Evolutionary conservation across 2,113 vertebrate genomes (phyloP), one percentile per base, ranked within the genome.

Genomic region (Hippocampus abdominalis): DNA sequence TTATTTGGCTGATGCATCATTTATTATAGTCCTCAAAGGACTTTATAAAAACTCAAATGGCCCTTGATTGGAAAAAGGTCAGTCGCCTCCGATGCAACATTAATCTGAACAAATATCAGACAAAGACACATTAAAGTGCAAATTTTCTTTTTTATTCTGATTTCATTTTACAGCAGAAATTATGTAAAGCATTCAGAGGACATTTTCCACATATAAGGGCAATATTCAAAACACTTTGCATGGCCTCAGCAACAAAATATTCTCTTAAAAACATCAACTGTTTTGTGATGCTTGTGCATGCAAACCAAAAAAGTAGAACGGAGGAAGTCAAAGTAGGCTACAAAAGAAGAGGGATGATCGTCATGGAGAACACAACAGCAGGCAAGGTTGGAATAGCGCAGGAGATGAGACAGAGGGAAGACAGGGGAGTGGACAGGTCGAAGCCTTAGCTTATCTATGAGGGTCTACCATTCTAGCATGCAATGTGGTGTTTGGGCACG

Each of bases 131-230:
- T 69, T 91, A 91, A 91, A 91, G 86, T 86, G 90, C 87, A 86
- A 87, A 84, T 87, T 89, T 90, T 92, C 88, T 89, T 89, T 60
- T 91, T 92, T 92, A 90, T 90, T 96, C 94, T 96, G 96, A 92
- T 93, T 92, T 93, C 96, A 98, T 98, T 98, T 98, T 99, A 99
- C 97, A 99, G 97, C 97, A 99, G 96, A 98, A 98, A 98, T 96
- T 95, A 99, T 99, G 97, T 97, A 98, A 99, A 99, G 97, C 97
- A 99, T 99, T 98, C 97, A 99, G 96, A 98, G 97, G 97, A 99
- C 97, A 98, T 98, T 95, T 98, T 98, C 95, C 96, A 96, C 97
- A 97, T 97, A 98, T 96, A 96, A 98, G 96, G 96, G 96, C 96
- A 98, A 98, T 90, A 90, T 99, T 99, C 95, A 97, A 98, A 98